Percentiles rank a stretch among this genome's conserved stretches.
phyloP scores from a whole-genome alignment of 2,888 invertebrate genomes.

The Xanthia icteritia region DNA sequence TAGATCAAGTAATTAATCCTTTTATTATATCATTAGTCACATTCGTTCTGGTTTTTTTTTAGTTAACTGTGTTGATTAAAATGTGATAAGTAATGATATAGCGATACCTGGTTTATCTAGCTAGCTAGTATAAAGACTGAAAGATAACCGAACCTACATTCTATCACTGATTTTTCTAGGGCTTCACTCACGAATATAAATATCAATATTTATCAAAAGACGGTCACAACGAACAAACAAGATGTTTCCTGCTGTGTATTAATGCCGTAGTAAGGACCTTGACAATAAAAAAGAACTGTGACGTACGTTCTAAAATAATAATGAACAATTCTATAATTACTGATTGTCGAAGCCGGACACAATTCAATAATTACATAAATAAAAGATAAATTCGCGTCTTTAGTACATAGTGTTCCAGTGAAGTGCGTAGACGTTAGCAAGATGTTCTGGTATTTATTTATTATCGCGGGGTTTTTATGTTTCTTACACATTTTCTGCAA shows the following conservation, averaged over 20 bases:
- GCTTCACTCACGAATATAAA: not conserved
- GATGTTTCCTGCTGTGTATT: not conserved
- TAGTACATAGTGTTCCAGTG: conserved; percentile 18
- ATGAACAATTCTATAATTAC: no score
- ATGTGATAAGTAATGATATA: not conserved
- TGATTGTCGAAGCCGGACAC: no score
- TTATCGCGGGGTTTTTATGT: conserved; percentile 62
- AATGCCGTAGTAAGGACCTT: not conserved
- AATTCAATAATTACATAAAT: not conserved
- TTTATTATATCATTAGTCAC: no score
- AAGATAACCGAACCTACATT: not conserved
- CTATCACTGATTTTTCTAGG: not conserved
- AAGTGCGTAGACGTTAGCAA: conserved; percentile 34
- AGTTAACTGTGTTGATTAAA: not conserved
- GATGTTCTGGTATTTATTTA: conserved; percentile 69
- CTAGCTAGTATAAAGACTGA: not conserved
- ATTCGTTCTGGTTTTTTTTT: not conserved
- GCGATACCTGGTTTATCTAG: not conserved
- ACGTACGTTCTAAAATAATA: not conserved
- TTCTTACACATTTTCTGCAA: conserved; percentile 71
- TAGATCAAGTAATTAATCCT: no score
- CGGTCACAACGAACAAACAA: not conserved
- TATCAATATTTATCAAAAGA: not conserved
- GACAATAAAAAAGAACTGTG: not conserved
- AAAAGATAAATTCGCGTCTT: conserved; percentile 20